Evolutionary conservation across 2,113 vertebrate species (phyloP), one percentile per base, ranked within the genome.

Genomic region (Dissostichus mawsoni): DNA sequence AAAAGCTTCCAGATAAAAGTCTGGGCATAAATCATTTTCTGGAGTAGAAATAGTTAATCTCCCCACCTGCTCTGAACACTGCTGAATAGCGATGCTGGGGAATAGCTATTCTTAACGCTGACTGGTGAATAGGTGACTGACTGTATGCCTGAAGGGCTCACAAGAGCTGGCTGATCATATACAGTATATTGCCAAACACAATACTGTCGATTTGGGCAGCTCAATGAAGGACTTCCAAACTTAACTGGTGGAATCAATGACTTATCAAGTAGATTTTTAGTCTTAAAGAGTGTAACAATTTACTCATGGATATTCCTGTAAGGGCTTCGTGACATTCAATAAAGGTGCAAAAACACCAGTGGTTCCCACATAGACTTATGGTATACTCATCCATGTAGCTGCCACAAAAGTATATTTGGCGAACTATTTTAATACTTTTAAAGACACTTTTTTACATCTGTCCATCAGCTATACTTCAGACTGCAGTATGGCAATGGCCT

Each of bases 11-110:
- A 88, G 92, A 92, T 93, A 93, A 92, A 92, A 92, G 87, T 91
- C 89, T 86, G 71, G 67, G 88, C 84, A 92, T 93, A 91, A 93
- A 92, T 93, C 91, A 93, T 92, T 92, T 92, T 86, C 65, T 69
- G 70, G 74, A 82, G 88, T 80, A 87, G 91, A 91, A 92, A 92
- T 81, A 87, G 83, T 84, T 91, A 92, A 92, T 92, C 88, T 92
- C 87, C 72, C 87, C 85, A 90, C 89, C 92, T 91, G 92, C 89
- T 89, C 85, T 80, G 85, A 91, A 80, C 86, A 89, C 50, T 85
- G 89, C 89, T 92, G 90, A 91, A 91, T 90, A 89, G 88, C 11
- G 67, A 83, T 86, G 80, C 83, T 71, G 55, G 85, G 90, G 81
- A 85, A 85, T 59, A 84, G 89, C 87, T 86, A 86, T 90, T 91